These are phyloP conservation scores for Solea senegalensis DNA, from an alignment of 2,113 vertebrate genomes.

Conservation along the genomic window DNA sequence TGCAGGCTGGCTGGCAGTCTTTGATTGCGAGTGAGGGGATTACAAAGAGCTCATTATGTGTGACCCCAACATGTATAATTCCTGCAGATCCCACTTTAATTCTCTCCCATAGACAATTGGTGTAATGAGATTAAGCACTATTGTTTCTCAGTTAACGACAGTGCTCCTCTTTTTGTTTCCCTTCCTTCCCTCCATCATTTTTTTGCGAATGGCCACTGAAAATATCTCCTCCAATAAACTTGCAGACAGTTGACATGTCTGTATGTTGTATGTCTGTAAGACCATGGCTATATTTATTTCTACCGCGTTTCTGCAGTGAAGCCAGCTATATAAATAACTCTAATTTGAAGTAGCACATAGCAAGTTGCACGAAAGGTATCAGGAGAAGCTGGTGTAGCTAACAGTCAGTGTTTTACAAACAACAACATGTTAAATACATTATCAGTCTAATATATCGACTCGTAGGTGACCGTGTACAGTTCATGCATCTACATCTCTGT, in stretches of 20 bases:
- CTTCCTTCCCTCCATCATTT: constrained; percentile 20
- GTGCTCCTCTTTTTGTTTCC: constrained; percentile 19
- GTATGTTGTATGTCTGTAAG: neutral
- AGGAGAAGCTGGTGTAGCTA: no score
- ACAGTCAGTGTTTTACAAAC: no score
- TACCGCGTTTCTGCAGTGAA: no score
- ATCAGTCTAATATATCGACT: no score
- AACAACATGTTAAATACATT: no score
- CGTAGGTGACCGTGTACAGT: no score
- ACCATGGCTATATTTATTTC: no score
- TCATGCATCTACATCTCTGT: no score
- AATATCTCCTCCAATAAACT: neutral
- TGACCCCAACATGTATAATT: constrained; percentile 79
- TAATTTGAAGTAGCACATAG: no score
- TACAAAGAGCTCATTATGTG: constrained; percentile 77
- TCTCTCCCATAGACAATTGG: constrained; percentile 80
- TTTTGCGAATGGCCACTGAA: constrained; percentile 22
- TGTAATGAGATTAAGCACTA: constrained; percentile 81
- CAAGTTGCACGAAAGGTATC: no score
- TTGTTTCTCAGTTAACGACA: constrained; percentile 54
- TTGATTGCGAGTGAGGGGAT: constrained; percentile 75
- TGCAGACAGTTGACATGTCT: neutral
- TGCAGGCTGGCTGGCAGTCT: constrained; percentile 58
- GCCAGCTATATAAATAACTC: no score
- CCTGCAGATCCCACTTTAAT: constrained; percentile 79